Percentiles rank a stretch among this genome's conserved stretches.
Evolutionary conservation across 2,888 invertebrate genomes (phyloP).

Genomic region (Ormyrus nitidulus): DNA sequence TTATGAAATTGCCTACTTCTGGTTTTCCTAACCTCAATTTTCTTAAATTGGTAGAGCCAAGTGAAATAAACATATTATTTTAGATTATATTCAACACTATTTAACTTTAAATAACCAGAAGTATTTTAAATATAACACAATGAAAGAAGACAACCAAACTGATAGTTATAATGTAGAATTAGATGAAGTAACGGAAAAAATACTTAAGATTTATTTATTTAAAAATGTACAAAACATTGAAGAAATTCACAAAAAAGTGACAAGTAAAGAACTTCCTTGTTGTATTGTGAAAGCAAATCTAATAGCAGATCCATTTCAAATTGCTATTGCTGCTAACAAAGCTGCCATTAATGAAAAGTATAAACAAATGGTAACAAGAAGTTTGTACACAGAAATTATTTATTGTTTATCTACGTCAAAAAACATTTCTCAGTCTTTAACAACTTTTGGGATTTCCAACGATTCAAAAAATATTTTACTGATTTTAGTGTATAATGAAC

Average conservation of each 20-base stretch:
- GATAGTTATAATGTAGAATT: constrained; percentile 65
- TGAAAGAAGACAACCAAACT: neutral
- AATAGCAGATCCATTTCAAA: constrained; percentile 80
- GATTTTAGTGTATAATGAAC: constrained; percentile 71
- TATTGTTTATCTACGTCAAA: constrained; percentile 83
- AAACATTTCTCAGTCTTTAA: constrained; percentile 83
- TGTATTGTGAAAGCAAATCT: constrained; percentile 80
- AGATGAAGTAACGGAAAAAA: constrained; percentile 75
- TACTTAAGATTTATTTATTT: constrained; percentile 77
- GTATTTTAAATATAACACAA: too few species aligned
- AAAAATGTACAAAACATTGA: constrained; percentile 78
- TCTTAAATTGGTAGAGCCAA: too few species aligned
- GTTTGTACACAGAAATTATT: constrained; percentile 81
- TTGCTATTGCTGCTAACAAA: constrained; percentile 83
- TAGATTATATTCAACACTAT: too few species aligned
- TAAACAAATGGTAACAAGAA: constrained; percentile 79
- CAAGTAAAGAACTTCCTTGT: constrained; percentile 79
- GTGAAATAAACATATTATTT: too few species aligned
- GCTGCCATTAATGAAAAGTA: constrained; percentile 78
- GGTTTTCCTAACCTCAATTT: too few species aligned
- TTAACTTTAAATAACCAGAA: too few species aligned
- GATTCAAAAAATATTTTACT: constrained; percentile 76
- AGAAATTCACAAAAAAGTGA: constrained; percentile 77
- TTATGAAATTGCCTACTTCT: too few species aligned
- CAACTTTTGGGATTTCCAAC: constrained; percentile 80